Percentiles rank a stretch among this genome's conserved stretches.
Evolutionary conservation across 2,113 vertebrate species (phyloP).

Genomic region (Sturnus vulgaris): DNA sequence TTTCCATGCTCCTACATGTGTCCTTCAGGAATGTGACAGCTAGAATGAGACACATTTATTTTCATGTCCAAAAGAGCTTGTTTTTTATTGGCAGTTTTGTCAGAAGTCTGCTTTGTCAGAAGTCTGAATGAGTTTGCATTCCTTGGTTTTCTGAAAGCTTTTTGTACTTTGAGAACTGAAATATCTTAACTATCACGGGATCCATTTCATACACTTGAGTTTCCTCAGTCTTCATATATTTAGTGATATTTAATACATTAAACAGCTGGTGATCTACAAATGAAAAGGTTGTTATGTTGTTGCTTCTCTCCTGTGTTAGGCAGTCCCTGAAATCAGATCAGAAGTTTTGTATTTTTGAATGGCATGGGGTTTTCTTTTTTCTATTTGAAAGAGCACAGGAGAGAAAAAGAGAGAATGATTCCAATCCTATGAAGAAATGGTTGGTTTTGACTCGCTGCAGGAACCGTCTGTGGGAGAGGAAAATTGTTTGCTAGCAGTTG

Average conservation of each 20-base stretch:
- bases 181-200: neutral
- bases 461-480: neutral
- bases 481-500: neutral
- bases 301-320: neutral
- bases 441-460: neutral
- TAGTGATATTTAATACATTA: neutral
- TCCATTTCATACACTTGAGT: neutral
- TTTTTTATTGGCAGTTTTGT: neutral
- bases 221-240: neutral
- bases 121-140: neutral
- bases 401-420: neutral
- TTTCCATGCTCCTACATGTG: accelerated
- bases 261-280: neutral
- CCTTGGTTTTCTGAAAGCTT: neutral
- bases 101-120: neutral
- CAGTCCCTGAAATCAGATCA: neutral
- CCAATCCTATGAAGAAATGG: neutral
- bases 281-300: neutral
- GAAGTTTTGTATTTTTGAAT: neutral
- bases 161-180: neutral
- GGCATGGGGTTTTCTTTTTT: neutral
- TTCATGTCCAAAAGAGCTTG: neutral
- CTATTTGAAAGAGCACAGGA: neutral
- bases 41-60: neutral
- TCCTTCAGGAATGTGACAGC: neutral